A percentile compares a stretch with the other conserved stretches of the same genome.
Conservation (phyloP, 2,888 invertebrate species). For the Parascotia fuliginaria region DNA sequence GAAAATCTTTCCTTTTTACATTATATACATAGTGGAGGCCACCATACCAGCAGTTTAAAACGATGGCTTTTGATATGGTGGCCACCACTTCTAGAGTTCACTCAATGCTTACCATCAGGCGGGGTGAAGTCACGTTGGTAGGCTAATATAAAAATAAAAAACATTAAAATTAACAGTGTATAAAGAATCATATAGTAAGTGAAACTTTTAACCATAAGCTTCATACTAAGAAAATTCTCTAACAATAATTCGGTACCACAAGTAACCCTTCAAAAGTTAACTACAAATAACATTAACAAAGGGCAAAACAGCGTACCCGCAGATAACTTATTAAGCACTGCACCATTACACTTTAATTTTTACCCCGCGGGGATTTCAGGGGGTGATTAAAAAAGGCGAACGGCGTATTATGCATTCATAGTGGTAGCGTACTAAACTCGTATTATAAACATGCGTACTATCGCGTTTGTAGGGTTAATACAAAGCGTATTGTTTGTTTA, state of each 20-base stretch:
- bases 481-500: constrained; percentile 65
- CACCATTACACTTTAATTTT: constrained; percentile 84
- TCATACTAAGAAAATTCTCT: neutral
- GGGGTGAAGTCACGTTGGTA: no score
- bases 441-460: constrained; percentile 22
- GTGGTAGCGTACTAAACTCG: constrained; percentile 55
- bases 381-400: constrained; percentile 74
- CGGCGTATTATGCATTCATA: constrained; percentile 78
- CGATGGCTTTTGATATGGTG: no score
- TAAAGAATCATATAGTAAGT: no score
- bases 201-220: no score
- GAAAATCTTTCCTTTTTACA: no score
- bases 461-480: constrained; percentile 44
- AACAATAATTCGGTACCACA: constrained; percentile 14
- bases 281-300: constrained; percentile 79
- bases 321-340: constrained; percentile 83
- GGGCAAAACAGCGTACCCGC: constrained; percentile 74
- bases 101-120: no score
- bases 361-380: constrained; percentile 76
- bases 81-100: no score
- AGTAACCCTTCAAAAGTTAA: constrained; percentile 53
- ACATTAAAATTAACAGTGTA: no score
- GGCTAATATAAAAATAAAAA: no score
- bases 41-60: no score
- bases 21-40: no score